Base-by-base conservation (phyloP, 2,113 vertebrate genomes). In the Ptilorrhoa leucosticta region DNA sequence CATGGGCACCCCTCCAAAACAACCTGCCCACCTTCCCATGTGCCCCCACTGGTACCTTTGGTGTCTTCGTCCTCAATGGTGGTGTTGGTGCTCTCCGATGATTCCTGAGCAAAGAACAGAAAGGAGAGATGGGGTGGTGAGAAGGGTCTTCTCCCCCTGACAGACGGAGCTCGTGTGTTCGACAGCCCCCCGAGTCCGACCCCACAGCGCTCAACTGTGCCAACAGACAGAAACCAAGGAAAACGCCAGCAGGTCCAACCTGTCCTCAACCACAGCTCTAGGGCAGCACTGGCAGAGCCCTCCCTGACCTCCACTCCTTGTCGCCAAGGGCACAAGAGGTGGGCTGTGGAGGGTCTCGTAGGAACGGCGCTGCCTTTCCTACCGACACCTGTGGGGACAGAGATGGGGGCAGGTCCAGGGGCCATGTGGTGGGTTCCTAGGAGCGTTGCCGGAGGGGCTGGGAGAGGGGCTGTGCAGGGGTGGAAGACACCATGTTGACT, bases 11-110 rank as follows among this genome's bases (percentile, higher is more conserved):
- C 33, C 19, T 71, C 51, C 7, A 2, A 65, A 87, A 63, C 26
- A 72, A 23, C 61, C 31, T 47, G 23, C 53, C 90, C 19, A 0
- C 64, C 50, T 44, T 70, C 65, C 72, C 4, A 0, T 7, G 30
- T 37, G 40, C 44, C 61, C 64, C 44, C 3, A 4, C 91, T 28
- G 3, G 23, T 98, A 99, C 99, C 99, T 99, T 99, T 98, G 91
- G 99, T 99, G 88, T 99, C 99, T 98, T 99, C 99, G 1, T 99
- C 99, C 96, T 99, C 99, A 0, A 99, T 99, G 87, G 99, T 99
- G 83, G 99, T 99, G 95, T 99, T 99, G 77, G 99, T 99, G 97
- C 99, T 99, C 97, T 99, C 99, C 6, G 99, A 99, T 1, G 99
- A 99, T 97, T 99, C 99, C 99, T 99, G 96, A 63, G 97, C 97